Evolutionary conservation across 2,113 vertebrate species (phyloP).

Genomic region (Sturnira hondurensis): DNA sequence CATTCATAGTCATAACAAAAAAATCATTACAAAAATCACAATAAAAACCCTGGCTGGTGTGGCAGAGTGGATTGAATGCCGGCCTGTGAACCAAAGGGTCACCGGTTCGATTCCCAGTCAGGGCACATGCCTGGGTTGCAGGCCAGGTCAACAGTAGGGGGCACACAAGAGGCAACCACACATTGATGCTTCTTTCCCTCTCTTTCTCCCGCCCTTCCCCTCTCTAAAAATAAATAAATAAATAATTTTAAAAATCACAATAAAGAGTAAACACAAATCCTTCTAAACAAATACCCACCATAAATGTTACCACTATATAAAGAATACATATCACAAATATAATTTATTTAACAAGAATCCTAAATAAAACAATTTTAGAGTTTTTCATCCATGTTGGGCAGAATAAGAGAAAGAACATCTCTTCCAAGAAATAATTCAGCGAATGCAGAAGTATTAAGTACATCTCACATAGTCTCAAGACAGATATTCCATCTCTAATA

Average conservation of each 20-base stretch:
- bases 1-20: constrained; percentile 13
- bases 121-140: no score
- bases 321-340: neutral
- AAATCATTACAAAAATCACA: neutral
- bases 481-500: neutral
- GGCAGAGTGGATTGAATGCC: no score
- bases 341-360: neutral
- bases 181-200: no score
- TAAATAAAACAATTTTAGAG: neutral
- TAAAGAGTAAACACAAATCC: neutral
- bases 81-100: no score
- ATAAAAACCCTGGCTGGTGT: neutral
- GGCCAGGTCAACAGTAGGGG: no score
- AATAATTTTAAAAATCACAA: neutral
- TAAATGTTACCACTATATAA: neutral
- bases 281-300: neutral
- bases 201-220: no score
- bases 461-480: neutral
- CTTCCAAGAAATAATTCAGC: neutral
- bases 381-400: neutral
- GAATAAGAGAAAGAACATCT: neutral
- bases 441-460: neutral
- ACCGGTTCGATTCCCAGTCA: no score
- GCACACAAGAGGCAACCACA: no score
- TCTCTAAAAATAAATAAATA: no score